Evolutionary conservation across 2,888 invertebrate genomes (phyloP), one percentile per base, ranked within the genome.

Genomic region (Eudemis profundana): DNA sequence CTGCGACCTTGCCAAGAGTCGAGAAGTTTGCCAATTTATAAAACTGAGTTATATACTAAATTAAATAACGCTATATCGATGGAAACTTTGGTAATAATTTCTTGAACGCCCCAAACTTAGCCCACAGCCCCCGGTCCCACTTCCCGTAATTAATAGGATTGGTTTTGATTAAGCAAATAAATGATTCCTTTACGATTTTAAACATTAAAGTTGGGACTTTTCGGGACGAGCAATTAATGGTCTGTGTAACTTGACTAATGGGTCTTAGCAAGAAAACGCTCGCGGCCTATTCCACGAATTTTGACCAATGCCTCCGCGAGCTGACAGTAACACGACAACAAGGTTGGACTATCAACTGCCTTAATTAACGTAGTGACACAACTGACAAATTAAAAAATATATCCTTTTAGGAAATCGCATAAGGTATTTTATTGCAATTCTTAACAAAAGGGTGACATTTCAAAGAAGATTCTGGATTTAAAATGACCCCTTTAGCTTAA

Each of bases 121-220:
- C 68, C 74, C 69, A 72, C 64, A 61, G 54, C 66, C 67, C 59
- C 54, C 68, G 61, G 67, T 64, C 62, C 67, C 68, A 81, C 79
- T 81, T 80, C 70, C 72, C 68, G 72, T 79, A 85, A 85, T 85
- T 85, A 84, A 84, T 81, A 77, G 75, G 79, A 83, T 83, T 78
- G 79, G 78, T 78, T 80, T 80, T 84, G 84, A 85, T 85, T 84
- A 83, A 77, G 80, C 76, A 84, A 85, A 85, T 84, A 84, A 85
- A 85, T 84, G 80, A 78, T 80, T 76, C 77, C 70, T 70, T 80
- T 74, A 74, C 76, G 72, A 78, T 78, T 82, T 77, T 76, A 73
- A 73, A 79, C 75, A 75, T 78, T 75, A 70, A 79, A 79, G 69
- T 79, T 79, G 66, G 56, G 60, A 73, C 67, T 73, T 73, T 67